phyloP scores from a whole-genome alignment of 2,797 vertebrate species.

The Xiphophorus birchmanni region DNA sequence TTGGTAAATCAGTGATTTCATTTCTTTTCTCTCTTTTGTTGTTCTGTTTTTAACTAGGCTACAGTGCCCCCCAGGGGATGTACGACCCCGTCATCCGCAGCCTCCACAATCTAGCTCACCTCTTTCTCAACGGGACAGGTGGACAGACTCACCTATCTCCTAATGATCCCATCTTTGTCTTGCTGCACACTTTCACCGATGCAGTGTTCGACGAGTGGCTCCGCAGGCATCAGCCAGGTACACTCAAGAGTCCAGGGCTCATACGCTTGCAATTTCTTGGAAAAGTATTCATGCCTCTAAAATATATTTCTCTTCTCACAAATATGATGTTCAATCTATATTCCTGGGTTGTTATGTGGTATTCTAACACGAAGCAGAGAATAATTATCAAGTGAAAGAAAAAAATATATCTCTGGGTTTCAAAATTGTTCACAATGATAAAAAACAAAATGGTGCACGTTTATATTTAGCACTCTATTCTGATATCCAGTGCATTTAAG shows the following conservation, averaged over 20 bases:
- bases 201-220: conserved; percentile 97
- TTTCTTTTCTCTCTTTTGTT: conserved; percentile 12
- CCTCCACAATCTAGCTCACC: conserved; percentile 96
- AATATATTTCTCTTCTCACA: background rate
- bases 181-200: conserved; percentile 95
- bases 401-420: background rate
- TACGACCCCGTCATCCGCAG: conserved; percentile 92
- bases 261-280: background rate
- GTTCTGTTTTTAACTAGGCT: conserved; percentile 79
- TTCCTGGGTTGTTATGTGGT: background rate
- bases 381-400: background rate
- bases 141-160: conserved; percentile 97
- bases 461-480: background rate
- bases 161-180: conserved; percentile 94
- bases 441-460: background rate
- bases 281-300: background rate
- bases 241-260: background rate
- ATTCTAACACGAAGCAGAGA: background rate
- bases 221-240: conserved; percentile 87
- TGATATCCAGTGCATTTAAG: background rate
- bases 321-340: background rate
- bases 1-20: conserved; percentile 35
- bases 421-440: background rate
- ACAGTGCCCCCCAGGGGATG: conserved; percentile 90
- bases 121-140: conserved; percentile 96